Base-by-base conservation (phyloP, 2,113 vertebrate species). In the Hyperopisus bebe region DNA sequence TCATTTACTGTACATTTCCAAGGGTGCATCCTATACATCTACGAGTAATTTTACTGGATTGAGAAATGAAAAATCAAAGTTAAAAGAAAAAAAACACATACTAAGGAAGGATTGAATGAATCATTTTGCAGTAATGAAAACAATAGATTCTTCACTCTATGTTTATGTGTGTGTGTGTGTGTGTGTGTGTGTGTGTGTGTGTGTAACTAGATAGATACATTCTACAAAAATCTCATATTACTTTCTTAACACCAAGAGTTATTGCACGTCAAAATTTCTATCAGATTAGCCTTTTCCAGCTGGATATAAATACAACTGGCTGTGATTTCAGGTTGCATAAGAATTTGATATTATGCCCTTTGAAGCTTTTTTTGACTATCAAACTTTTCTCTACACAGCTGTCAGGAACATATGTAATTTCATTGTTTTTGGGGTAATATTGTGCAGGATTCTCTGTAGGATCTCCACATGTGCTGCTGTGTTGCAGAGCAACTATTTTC, bases 391-490 rank as follows among this genome's bases (percentile, higher is more conserved):
- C 50, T 17, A 86, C 92, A 91, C 92, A 95, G 94, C 93, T 95
- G 93, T 66, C 90, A 55, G 93, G 92, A 94, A 93, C 91, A 94
- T 92, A 91, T 91, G 66, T 90, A 91, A 87, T 91, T 90, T 87
- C 35, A n/a, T 89, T 70, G 51, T 27, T 55, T 55, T 74, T 70
- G 42, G 53, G 27, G 74, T 66, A 66, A 27, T 31, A 66, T 46
- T 89, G 62, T 87, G 58, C 86, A 83, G 70, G 27, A 83, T 82
- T 19, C 92, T 92, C 89, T 87, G 77, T 62, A 83, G 86, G 74
- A 31, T 48, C n/a, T 48, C 10, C 46, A 31, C 42, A 48, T 24
- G 47, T 47, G 39, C 10, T 70, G 87, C 24, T 31, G 62, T 70
- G 27, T 70, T 27, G 55, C 55, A n/a, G 55, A n/a, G 58, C n/a